Percentiles rank a stretch among this genome's conserved stretches.
Evolutionary conservation across 2,888 invertebrate genomes (phyloP).

Genomic region (Polydrusus cervinus): DNA sequence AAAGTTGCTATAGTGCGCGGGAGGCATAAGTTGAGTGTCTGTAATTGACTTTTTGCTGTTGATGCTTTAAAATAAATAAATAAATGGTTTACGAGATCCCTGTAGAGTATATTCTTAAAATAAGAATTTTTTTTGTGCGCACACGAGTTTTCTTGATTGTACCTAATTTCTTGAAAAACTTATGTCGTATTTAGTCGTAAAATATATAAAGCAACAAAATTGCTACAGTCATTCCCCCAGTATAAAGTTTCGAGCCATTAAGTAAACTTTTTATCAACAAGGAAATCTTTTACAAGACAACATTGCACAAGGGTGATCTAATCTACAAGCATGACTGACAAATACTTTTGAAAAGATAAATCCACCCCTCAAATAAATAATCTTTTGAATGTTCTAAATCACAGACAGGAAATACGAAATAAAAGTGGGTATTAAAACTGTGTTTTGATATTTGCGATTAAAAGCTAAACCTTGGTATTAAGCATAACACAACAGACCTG

Average conservation of each 20-base stretch:
- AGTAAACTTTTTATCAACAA: slow-evolving; percentile 40
- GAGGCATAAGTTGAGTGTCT: too few relatives aligned
- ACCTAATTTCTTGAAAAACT: background rate
- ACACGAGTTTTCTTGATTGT: too few relatives aligned
- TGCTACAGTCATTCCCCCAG: slow-evolving; percentile 23
- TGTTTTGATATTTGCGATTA: too few relatives aligned
- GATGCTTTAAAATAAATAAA: too few relatives aligned
- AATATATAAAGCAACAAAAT: slow-evolving; percentile 44
- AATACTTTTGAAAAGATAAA: slow-evolving; percentile 27
- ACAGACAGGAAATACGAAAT: background rate
- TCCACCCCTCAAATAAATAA: slow-evolving; percentile 6
- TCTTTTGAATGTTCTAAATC: slow-evolving; percentile 1
- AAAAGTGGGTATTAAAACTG: background rate
- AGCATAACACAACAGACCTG: too few relatives aligned
- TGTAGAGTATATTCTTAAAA: too few relatives aligned
- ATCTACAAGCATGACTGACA: slow-evolving; percentile 34
- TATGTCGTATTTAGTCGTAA: slow-evolving; percentile 3
- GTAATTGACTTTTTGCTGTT: too few relatives aligned
- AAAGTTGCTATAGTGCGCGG: too few relatives aligned
- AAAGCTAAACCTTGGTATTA: too few relatives aligned
- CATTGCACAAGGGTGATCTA: slow-evolving; percentile 14
- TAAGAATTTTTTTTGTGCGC: too few relatives aligned
- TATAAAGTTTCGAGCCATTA: slow-evolving; percentile 39
- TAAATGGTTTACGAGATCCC: too few relatives aligned
- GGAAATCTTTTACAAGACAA: slow-evolving; percentile 31